Evolutionary conservation across 1,140 invertebrate genomes (phyloP).

Genomic region (Colletes latitarsis): DNA sequence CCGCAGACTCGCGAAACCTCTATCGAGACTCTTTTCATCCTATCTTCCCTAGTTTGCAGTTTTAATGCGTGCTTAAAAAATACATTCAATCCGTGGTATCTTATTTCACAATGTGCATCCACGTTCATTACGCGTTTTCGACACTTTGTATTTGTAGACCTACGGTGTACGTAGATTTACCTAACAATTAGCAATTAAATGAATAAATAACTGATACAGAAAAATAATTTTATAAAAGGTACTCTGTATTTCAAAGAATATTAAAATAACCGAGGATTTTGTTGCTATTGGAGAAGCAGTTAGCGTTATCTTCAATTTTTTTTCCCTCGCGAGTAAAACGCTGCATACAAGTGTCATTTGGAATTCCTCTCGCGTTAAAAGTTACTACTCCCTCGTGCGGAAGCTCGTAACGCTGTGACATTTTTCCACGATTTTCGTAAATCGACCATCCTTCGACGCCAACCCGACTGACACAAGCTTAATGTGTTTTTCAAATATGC

Average conservation of each 20-base stretch:
- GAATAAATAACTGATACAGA: too few relatives aligned
- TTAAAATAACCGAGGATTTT: background rate
- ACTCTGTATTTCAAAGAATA: too few relatives aligned
- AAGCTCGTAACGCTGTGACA: background rate
- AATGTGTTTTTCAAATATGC: slow-evolving; percentile 16
- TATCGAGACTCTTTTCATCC: background rate
- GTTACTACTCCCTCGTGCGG: background rate
- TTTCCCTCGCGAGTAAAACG: background rate
- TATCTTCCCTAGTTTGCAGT: background rate
- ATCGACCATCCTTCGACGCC: background rate
- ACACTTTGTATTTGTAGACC: too few relatives aligned
- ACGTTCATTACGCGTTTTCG: too few relatives aligned
- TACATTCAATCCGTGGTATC: too few relatives aligned
- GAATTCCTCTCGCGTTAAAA: slow-evolving; percentile 5
- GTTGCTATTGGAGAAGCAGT: background rate
- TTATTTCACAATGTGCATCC: too few relatives aligned
- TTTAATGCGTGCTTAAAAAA: too few relatives aligned
- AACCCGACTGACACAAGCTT: slow-evolving; percentile 4
- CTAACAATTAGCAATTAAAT: too few relatives aligned
- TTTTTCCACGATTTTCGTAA: slow-evolving; percentile 13
- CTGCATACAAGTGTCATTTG: background rate
- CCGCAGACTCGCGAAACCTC: slow-evolving; percentile 8
- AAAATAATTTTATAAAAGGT: too few relatives aligned
- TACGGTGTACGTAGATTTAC: too few relatives aligned
- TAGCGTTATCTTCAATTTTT: background rate